These are phyloP conservation scores for Pseudonaja textilis DNA, from an alignment of 2,113 vertebrate species.

Conservation along the genomic window DNA sequence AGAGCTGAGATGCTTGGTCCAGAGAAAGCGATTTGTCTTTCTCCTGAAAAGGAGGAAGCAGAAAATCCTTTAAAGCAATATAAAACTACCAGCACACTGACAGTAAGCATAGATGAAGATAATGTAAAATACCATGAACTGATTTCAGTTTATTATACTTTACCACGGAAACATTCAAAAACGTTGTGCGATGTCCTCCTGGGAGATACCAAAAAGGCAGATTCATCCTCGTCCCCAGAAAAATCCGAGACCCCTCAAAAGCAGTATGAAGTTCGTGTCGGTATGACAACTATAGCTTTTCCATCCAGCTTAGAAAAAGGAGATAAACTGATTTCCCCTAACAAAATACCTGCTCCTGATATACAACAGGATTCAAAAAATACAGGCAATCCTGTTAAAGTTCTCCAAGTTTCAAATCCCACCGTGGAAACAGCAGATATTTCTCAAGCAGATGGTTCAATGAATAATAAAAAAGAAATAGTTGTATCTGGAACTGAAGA, in stretches of 20 bases:
- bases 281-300: constrained; percentile 30
- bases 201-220: constrained; percentile 52
- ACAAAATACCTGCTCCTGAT: constrained; percentile 21
- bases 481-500: not conserved
- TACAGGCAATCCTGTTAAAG: constrained; percentile 3
- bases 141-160: constrained; percentile 75
- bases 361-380: constrained; percentile 34
- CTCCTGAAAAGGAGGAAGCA: constrained; percentile 37
- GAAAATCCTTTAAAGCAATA: constrained; percentile 66
- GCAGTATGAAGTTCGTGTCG: constrained; percentile 38
- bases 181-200: constrained; percentile 64
- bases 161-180: constrained; percentile 70
- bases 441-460: not conserved
- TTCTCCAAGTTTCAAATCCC: not conserved
- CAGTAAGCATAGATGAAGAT: constrained; percentile 73
- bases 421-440: not conserved
- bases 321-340: constrained; percentile 23
- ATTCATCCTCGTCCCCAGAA: constrained; percentile 42
- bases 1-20: constrained; percentile 10
- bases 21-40: constrained; percentile 46
- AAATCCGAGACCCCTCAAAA: constrained; percentile 39
- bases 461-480: constrained; percentile 13
- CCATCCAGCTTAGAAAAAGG: constrained; percentile 48
- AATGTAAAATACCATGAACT: constrained; percentile 73
- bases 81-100: constrained; percentile 73